Base-by-base conservation (phyloP, 2,113 vertebrate species). In the Malurus alboscapulatus region DNA sequence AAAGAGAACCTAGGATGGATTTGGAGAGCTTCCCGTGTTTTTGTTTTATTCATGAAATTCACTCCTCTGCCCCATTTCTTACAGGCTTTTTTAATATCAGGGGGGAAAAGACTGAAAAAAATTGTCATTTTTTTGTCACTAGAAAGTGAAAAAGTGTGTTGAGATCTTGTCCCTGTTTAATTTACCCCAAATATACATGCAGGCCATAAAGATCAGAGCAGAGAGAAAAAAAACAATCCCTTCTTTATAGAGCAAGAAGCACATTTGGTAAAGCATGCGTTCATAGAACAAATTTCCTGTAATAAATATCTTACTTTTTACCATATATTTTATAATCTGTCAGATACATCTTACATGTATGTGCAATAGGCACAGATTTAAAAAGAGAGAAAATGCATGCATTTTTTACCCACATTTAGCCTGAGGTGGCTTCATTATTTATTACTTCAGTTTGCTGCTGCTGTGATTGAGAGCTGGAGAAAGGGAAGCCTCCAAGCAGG, bases 401-500 rank as follows among this genome's bases (percentile, higher is more conserved):
- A 67, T 76, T 92, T 96, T 61, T 86, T 34, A 68, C 62, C 55
- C 32, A 91, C 36, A 29, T 88, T 92, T 95, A 59, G 62, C 77
- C 88, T 72, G 78, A 66, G 93, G 72, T 30, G 29, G 38, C 44
- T 84, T 87, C 73, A 55, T 34, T 85, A 76, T 90, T 88, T 87
- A 94, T 93, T 74, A 30, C 61, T 50, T 50, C 30, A 47, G 42
- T 61, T 92, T 87, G 51, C 50, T 95, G 81, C 71, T 44, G 68
- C 54, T 90, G 55, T 74, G 51, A 94, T 57, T 93, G 85, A 90
- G 54, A 67, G 27, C 26, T 80, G 62, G 51, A 74, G 62, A 79
- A 94, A 93, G 29, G 34, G 69, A 63, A 90, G 50, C 8, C 82
- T 90, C 87, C 62, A 63, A 84, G 93, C 78, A 92, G 55, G 88